Base-by-base conservation (phyloP, 2,113 vertebrate genomes). In the Zosterops lateralis region DNA sequence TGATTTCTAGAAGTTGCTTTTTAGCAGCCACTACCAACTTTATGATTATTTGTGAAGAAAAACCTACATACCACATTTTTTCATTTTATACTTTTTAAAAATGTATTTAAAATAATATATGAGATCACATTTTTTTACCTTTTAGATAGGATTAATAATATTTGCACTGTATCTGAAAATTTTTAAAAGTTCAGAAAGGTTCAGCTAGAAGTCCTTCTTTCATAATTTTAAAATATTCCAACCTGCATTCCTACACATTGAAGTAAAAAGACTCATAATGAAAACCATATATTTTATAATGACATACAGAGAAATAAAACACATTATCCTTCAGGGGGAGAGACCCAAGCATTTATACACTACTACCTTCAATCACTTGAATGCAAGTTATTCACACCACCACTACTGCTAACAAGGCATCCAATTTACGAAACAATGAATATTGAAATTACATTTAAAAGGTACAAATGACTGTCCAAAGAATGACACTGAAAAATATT, bases 401-500 rank as follows among this genome's bases (percentile, higher is more conserved):
- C 95, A 97, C 97, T 96, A 96, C 81, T 96, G 96, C 97, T 98
- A 98, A 98, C 96, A 97, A 98, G 97, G 96, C 97, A 97, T 97
- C 97, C 97, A 98, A 98, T 98, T 98, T 98, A 97, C 97, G 96
- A 98, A 98, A 98, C 97, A 98, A 98, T 97, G 96, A 98, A 97
- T 97, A 97, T 96, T 96, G 97, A 98, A 98, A 98, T 98, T 97
- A 98, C 97, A 72, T 98, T 98, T 97, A 97, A 98, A 98, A 98
- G 95, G 97, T 98, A 98, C 96, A 98, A 98, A 98, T 97, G 97
- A 98, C 96, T 97, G 97, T 97, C 97, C 97, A 97, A 98, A 97
- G 98, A 98, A 97, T 97, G 97, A 98, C 98, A 98, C 96, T 98
- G 96, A 98, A 98, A 98, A 98, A 98, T 98, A 98, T 98, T 98